Percentiles rank a stretch among this genome's conserved stretches.
Conservation (phyloP, 2,113 vertebrate species). For the Boleophthalmus pectinirostris region DNA sequence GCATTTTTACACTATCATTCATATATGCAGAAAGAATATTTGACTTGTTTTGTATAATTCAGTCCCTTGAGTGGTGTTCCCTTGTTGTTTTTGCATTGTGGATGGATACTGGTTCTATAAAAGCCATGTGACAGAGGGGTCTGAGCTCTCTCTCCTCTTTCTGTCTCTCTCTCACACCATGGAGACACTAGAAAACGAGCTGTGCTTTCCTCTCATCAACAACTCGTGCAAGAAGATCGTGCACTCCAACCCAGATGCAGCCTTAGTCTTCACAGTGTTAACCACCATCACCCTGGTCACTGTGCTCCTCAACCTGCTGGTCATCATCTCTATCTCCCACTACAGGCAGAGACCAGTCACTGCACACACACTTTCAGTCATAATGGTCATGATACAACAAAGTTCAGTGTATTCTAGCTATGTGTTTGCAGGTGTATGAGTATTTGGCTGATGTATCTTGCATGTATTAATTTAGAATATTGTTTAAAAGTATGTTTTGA, state of each 20-base stretch:
- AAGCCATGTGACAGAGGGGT: not conserved
- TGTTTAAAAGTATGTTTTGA: no score
- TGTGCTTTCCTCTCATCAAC: conserved; percentile 44
- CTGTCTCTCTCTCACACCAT: conserved; percentile 10
- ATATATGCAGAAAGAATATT: no score
- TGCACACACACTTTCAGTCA: not conserved
- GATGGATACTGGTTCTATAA: not conserved
- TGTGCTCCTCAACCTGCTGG: conserved; percentile 51
- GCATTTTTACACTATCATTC: no score
- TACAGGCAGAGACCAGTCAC: conserved; percentile 40
- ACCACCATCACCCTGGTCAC: conserved; percentile 44
- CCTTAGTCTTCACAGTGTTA: conserved; percentile 40
- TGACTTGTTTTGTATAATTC: not conserved
- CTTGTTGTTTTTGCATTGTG: not conserved
- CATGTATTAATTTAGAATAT: no score
- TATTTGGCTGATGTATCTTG: no score
- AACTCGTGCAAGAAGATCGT: conserved; percentile 44
- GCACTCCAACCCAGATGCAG: not conserved
- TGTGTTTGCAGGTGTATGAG: no score
- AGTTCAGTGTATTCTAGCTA: not conserved
- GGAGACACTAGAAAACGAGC: conserved; percentile 5
- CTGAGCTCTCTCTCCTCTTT: not conserved
- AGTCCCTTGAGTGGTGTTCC: not conserved
- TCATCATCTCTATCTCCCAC: conserved; percentile 59
- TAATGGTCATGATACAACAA: no score